Evolutionary conservation across 2,888 invertebrate genomes (phyloP).

Genomic region (Caenorhabditis macrosperma): DNA sequence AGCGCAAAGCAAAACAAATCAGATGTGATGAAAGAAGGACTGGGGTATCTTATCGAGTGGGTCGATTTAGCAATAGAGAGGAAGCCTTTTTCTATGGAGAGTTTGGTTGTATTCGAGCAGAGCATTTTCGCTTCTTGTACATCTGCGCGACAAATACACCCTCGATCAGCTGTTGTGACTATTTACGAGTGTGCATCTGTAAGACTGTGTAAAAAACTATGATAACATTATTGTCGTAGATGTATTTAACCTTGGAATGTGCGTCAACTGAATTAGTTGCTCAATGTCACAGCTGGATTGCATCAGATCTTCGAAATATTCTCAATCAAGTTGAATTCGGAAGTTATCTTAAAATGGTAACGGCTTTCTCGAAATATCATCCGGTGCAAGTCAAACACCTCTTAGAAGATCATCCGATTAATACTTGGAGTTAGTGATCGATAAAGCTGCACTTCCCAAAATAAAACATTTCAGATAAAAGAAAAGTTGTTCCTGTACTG

Average conservation of each 20-base stretch:
- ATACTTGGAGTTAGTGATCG: background rate
- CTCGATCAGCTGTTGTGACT: constrained; percentile 13
- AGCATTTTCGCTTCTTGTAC: constrained; percentile 45
- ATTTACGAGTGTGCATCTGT: constrained; percentile 47
- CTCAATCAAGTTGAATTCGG: background rate
- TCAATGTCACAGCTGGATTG: constrained; percentile 11
- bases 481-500: constrained; percentile 33
- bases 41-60: constrained; percentile 67
- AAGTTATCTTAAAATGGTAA: constrained; percentile 4
- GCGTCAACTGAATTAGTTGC: constrained; percentile 23
- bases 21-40: constrained; percentile 69
- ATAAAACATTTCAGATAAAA: constrained; percentile 13
- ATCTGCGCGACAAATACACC: constrained; percentile 35
- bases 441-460: background rate
- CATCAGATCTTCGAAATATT: background rate
- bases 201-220: background rate
- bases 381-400: constrained; percentile 18
- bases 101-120: constrained; percentile 23
- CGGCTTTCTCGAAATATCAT: constrained; percentile 6
- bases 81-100: background rate
- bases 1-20: constrained; percentile 67
- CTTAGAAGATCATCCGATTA: constrained; percentile 6
- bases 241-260: constrained; percentile 10
- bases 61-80: constrained; percentile 46
- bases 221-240: background rate